Evolutionary conservation across 2,797 vertebrate genomes (phyloP).

Genomic region (Ispidina picta): DNA sequence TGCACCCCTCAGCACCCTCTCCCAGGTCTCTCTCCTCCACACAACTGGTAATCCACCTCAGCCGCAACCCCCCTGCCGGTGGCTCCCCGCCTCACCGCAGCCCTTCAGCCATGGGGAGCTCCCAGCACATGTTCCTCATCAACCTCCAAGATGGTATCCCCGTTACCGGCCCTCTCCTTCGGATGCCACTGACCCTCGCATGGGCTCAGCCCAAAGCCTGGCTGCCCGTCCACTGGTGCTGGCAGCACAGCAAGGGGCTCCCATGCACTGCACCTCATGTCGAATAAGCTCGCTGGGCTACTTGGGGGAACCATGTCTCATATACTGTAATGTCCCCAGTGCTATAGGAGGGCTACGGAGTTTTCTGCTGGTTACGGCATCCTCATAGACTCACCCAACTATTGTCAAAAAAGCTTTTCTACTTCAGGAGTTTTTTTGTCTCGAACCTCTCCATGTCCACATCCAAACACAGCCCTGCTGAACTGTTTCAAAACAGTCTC

Average conservation of each 20-base stretch:
- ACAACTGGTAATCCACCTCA: slow-evolving; percentile 80
- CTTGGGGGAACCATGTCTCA: slow-evolving; percentile 24
- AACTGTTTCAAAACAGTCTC: slow-evolving; percentile 61
- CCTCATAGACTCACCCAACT: slow-evolving; percentile 49
- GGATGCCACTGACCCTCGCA: slow-evolving; percentile 44
- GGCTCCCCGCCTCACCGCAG: slow-evolving; percentile 1
- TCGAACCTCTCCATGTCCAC: slow-evolving; percentile 1
- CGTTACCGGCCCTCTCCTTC: not conserved
- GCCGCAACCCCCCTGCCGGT: slow-evolving; percentile 23
- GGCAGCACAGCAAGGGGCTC: slow-evolving; percentile 52
- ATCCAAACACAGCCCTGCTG: slow-evolving; percentile 69
- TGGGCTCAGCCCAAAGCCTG: not conserved
- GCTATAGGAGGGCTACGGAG: slow-evolving; percentile 38
- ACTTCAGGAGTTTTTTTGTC: slow-evolving; percentile 20
- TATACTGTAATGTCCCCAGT: slow-evolving; percentile 50
- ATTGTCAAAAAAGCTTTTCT: slow-evolving; percentile 48
- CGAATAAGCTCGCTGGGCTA: slow-evolving; percentile 52
- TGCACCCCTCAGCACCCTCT: slow-evolving; percentile 14
- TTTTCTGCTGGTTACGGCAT: slow-evolving; percentile 27
- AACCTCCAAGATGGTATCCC: slow-evolving; percentile 62
- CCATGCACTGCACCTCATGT: slow-evolving; percentile 80
- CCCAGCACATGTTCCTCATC: slow-evolving; percentile 24
- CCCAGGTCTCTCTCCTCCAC: slow-evolving; percentile 49
- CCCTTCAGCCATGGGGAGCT: not conserved
- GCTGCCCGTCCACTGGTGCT: not conserved